These are phyloP conservation scores for Dasyurus viverrinus DNA, from an alignment of 2,113 vertebrate species.

Conservation along the genomic window DNA sequence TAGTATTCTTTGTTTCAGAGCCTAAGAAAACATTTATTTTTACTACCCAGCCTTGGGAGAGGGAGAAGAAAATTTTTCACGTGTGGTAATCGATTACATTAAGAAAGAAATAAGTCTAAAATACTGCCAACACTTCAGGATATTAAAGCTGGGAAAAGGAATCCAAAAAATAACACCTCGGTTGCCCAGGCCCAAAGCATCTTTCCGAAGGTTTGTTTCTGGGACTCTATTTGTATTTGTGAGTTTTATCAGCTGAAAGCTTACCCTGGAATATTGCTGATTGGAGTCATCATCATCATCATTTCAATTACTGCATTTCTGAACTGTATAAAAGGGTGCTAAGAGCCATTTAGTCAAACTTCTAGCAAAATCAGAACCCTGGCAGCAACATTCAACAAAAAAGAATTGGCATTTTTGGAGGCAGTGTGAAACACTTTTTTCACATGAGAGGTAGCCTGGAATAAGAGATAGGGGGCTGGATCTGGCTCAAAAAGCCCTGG, in stretches of 20 bases:
- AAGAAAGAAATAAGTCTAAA: slow-evolving; percentile 55
- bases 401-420: neutral
- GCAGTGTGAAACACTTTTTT: neutral
- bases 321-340: neutral
- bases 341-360: neutral
- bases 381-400: neutral
- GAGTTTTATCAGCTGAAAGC: neutral
- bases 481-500: neutral
- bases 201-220: neutral
- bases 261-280: neutral
- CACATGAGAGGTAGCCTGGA: neutral
- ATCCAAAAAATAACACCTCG: slow-evolving; percentile 13
- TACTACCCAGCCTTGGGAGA: slow-evolving; percentile 51
- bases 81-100: slow-evolving; percentile 61
- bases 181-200: neutral
- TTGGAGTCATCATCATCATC: neutral
- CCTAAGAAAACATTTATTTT: slow-evolving; percentile 74
- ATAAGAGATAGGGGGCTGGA: neutral
- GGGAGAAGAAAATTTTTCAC: slow-evolving; percentile 27
- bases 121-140: slow-evolving; percentile 48
- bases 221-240: neutral
- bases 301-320: neutral
- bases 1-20: slow-evolving; percentile 37
- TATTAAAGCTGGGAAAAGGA: slow-evolving; percentile 47
- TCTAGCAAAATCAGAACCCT: neutral